Evolutionary conservation across 2,797 vertebrate genomes (phyloP).

Genomic region (Rhabdomys pumilio): DNA sequence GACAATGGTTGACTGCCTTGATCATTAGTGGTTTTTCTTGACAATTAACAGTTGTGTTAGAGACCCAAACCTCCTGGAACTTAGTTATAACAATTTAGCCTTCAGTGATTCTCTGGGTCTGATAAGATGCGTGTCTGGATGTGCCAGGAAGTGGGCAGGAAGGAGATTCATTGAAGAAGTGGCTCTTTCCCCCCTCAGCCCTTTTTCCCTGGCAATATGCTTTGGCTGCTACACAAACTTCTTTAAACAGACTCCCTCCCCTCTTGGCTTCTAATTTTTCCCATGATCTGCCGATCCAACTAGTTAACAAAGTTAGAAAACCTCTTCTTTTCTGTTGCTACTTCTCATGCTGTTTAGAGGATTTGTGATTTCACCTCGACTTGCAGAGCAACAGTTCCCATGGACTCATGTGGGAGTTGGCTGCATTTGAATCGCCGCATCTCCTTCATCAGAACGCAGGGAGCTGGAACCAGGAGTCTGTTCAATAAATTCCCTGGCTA

Average conservation of each 20-base stretch:
- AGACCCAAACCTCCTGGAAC: neutral
- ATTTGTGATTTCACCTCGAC: neutral
- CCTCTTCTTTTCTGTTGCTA: neutral
- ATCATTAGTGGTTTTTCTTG: neutral
- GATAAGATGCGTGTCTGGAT: neutral
- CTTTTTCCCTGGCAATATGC: neutral
- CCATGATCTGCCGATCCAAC: neutral
- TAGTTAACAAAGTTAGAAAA: neutral
- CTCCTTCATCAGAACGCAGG: neutral
- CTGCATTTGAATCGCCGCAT: neutral
- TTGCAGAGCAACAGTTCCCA: neutral
- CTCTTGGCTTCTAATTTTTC: constrained; percentile 11
- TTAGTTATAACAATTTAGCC: neutral
- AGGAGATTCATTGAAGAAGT: neutral
- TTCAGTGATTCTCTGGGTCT: neutral
- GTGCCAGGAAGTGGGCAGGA: neutral
- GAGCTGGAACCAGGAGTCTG: neutral
- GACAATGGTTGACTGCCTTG: neutral
- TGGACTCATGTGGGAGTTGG: neutral
- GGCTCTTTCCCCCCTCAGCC: neutral
- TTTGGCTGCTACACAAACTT: neutral
- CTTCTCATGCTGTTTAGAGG: neutral
- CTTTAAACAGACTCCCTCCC: neutral
- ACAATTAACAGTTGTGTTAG: neutral
- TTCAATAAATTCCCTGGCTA: neutral